Conservation (phyloP, 2,888 invertebrate species). For the Hydraecia micacea region DNA sequence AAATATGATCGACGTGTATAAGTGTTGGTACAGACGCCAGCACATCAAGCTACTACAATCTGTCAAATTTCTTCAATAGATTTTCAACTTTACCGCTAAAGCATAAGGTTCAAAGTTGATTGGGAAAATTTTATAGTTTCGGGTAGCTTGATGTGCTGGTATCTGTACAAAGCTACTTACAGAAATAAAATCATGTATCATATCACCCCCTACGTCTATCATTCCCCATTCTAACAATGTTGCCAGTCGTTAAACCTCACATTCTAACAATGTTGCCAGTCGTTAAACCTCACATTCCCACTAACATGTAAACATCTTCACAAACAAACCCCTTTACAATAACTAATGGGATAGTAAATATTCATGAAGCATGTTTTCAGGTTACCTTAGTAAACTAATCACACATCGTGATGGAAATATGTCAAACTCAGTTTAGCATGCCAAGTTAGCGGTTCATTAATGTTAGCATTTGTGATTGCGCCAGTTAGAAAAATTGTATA, state of each 20-base stretch:
- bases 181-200: too few species aligned
- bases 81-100: too few species aligned
- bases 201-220: neutral
- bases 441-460: conserved; percentile 11
- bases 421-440: conserved; percentile 7
- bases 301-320: neutral
- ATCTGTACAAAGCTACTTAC: too few species aligned
- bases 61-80: too few species aligned
- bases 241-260: neutral
- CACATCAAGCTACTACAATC: too few species aligned
- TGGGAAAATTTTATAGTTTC: too few species aligned
- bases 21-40: too few species aligned
- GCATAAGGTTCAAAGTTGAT: too few species aligned
- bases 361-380: neutral
- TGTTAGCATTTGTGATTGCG: neutral
- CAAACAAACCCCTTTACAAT: neutral
- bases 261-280: neutral
- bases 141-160: too few species aligned
- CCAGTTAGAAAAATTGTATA: neutral
- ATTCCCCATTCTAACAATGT: neutral
- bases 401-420: neutral
- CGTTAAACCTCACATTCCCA: neutral
- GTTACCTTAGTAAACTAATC: conserved; percentile 7
- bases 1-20: too few species aligned
- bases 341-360: neutral